A percentile compares a stretch with the other conserved stretches of the same genome.
phyloP scores from a whole-genome alignment of 2,888 invertebrate species.

The Orthosia cruda region DNA sequence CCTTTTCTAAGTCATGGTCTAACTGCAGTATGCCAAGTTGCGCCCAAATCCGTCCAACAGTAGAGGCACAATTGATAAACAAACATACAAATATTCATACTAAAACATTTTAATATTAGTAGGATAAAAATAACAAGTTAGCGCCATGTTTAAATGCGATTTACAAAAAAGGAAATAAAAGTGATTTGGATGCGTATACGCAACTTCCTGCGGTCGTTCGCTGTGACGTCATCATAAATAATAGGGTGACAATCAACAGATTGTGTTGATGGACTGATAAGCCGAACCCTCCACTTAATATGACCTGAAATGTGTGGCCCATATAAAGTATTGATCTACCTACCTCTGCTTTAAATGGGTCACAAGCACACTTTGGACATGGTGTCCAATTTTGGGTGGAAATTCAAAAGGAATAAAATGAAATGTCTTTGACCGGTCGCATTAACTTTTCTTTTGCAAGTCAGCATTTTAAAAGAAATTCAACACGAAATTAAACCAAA shows the following conservation, averaged over 20 bases:
- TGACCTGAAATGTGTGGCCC: slow-evolving; percentile 38
- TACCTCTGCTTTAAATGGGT: slow-evolving; percentile 2
- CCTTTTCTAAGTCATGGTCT: neutral
- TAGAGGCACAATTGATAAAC: neutral
- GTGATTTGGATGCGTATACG: slow-evolving; percentile 75
- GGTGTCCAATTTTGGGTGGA: neutral
- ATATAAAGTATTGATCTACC: slow-evolving; percentile 34
- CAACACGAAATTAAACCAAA: neutral
- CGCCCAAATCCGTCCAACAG: neutral
- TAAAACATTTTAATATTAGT: neutral
- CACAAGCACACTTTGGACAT: slow-evolving; percentile 6
- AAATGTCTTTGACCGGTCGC: neutral
- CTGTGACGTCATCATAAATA: slow-evolving; percentile 60
- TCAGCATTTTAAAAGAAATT: neutral
- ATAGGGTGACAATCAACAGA: slow-evolving; percentile 65
- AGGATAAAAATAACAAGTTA: slow-evolving; percentile 6
- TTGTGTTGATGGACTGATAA: slow-evolving; percentile 26
- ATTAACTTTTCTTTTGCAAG: neutral
- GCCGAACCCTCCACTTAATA: slow-evolving; percentile 2
- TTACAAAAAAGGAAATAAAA: slow-evolving; percentile 70
- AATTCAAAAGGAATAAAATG: neutral
- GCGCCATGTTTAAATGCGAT: slow-evolving; percentile 35
- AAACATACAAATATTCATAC: neutral
- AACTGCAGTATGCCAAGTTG: neutral
- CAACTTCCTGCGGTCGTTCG: slow-evolving; percentile 78